Percentiles rank a stretch among this genome's conserved stretches.
Conservation (phyloP, 2,888 invertebrate genomes). For the Drosophila nr. medialis region DNA sequence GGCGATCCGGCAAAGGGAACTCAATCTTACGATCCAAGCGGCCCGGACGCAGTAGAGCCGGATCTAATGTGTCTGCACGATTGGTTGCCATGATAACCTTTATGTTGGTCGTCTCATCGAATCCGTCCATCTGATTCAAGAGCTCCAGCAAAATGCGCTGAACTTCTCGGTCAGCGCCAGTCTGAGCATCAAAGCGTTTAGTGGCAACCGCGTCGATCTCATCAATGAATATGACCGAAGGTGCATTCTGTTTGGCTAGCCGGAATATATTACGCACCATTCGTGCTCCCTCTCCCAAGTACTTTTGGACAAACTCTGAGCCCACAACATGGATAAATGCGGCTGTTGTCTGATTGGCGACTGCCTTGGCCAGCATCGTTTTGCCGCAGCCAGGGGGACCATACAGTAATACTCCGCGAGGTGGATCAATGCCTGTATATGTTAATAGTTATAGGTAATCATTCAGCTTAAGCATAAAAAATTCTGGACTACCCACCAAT, state of each 20-base stretch:
- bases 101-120: constrained; percentile 99
- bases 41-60: constrained; percentile 89
- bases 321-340: constrained; percentile 99
- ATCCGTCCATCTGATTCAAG: constrained; percentile 99
- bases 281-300: constrained; percentile 98
- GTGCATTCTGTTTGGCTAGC: constrained; percentile 99
- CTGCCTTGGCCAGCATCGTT: constrained; percentile 99
- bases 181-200: constrained; percentile 99
- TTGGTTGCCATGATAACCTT: constrained; percentile 99
- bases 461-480: too few relatives aligned
- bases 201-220: constrained; percentile 99
- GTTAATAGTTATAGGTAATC: background rate
- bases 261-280: constrained; percentile 99
- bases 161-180: constrained; percentile 98
- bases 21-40: constrained; percentile 99
- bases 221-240: constrained; percentile 99
- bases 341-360: constrained; percentile 99
- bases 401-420: constrained; percentile 98
- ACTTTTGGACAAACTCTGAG: constrained; percentile 99
- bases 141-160: constrained; percentile 98
- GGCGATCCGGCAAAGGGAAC: constrained; percentile 95
- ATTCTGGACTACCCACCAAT: constrained; percentile 88
- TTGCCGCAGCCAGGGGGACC: constrained; percentile 99
- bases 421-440: constrained; percentile 93
- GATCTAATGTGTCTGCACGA: constrained; percentile 98